These are phyloP conservation scores for Sinocyclocheilus maitianheensis DNA, from an alignment of 2,113 vertebrate species.

Conservation along the genomic window DNA sequence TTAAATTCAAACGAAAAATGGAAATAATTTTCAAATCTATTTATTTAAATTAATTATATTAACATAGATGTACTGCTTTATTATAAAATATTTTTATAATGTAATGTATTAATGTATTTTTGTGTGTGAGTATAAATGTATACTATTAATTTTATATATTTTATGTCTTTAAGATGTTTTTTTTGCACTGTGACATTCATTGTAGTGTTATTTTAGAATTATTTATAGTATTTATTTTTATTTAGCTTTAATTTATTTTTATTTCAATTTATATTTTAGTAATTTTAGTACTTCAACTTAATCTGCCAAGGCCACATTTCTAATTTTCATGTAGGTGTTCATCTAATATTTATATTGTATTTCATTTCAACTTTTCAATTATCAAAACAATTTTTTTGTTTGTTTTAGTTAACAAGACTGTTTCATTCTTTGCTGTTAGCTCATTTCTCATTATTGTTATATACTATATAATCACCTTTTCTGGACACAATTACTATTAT, in stretches of 20 bases:
- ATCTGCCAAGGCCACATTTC: neutral
- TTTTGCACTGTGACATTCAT: neutral
- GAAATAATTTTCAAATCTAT: neutral
- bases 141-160: no score
- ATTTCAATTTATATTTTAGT: neutral
- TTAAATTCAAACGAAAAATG: no score
- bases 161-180: neutral
- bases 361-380: no score
- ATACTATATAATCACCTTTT: no score
- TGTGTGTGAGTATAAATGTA: no score
- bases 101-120: no score
- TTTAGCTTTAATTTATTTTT: neutral
- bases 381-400: no score
- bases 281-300: neutral
- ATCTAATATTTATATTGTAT: neutral
- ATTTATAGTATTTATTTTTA: neutral
- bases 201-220: neutral
- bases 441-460: no score
- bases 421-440: no score
- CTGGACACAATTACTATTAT: no score
- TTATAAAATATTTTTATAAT: no score
- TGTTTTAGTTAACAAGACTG: no score
- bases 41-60: neutral
- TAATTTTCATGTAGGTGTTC: neutral
- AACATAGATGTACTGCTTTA: neutral